Base-by-base conservation (phyloP, 2,888 invertebrate genomes). In the Malthinus flaveolus region DNA sequence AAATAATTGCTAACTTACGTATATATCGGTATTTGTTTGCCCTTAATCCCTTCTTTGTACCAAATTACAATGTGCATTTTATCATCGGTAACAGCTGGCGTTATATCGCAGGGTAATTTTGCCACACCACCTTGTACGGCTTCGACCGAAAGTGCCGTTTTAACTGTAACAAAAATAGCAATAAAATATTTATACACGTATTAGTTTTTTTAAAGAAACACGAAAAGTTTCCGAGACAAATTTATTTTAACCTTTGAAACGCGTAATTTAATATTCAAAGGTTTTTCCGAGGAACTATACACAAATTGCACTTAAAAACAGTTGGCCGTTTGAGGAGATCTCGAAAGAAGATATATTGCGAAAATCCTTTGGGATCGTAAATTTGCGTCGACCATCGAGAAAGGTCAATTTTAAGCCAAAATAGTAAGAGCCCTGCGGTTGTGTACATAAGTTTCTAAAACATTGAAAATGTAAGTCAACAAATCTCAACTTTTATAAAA, bases 11-110 rank as follows among this genome's bases (percentile, higher is more conserved):
- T 23, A 23, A 42, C 78, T 80, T 79, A 85, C 85, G 84, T 85
- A 79, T 85, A 86, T 71, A 85, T 85, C 56, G 85, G 85, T 37
- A 79, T 78, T 63, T 44, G 51, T 39, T 80, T 77, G 56, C 81
- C 81, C 50, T 81, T 80, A 53, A 77, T 75, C 32, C 81, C 81
- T 64, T 84, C 84, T 74, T 84, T 85, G 78, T 83, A 85, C 86
- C 86, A 86, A 67, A 86, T 85, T 72, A 85, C 84, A 68, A 85
- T 81, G 70, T 82, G 81, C 67, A 85, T 83, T 72, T 81, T 82
- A 78, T 86, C 85, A 54, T 82, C 83, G 4, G 79, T 71, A 49
- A 82, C 73, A 11, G 83, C 80, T 13, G 84, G 83, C 48, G 81
- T 80, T 59, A 85, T 81, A 75, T 85, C 84, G 73, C 86, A 86